These are phyloP conservation scores for Leptopilina syphax DNA, from an alignment of 2,888 invertebrate genomes.

Conservation along the genomic window DNA sequence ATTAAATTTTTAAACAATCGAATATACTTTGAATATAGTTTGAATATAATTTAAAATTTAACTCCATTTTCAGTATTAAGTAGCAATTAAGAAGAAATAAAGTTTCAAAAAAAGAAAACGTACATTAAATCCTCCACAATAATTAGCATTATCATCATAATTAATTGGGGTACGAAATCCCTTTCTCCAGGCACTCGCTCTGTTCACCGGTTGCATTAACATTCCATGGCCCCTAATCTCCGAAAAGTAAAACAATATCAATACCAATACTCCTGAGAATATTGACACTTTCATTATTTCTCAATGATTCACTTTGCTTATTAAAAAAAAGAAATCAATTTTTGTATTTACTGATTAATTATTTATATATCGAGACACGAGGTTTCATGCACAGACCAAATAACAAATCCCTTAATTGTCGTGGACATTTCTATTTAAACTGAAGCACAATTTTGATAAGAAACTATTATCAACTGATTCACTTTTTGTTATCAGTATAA, in stretches of 20 bases:
- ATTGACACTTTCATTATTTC: conserved; percentile 9
- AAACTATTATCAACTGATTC: conserved; percentile 32
- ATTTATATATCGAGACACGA: background rate
- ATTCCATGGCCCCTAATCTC: conserved; percentile 78
- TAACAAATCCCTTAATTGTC: background rate
- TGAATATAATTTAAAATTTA: too few relatives aligned
- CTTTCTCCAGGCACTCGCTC: conserved; percentile 79
- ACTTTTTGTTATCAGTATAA: background rate
- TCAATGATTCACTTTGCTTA: background rate
- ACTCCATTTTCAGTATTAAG: too few relatives aligned
- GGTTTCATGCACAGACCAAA: background rate
- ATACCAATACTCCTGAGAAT: background rate
- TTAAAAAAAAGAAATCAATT: background rate
- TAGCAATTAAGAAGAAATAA: background rate
- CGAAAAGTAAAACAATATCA: conserved; percentile 15
- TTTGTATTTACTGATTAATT: background rate
- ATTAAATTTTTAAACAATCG: too few relatives aligned
- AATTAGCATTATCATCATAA: conserved; percentile 79
- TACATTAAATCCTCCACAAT: conserved; percentile 79
- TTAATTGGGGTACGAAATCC: conserved; percentile 77
- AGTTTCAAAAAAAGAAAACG: conserved; percentile 50
- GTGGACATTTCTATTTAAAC: conserved; percentile 25
- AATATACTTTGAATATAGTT: too few relatives aligned
- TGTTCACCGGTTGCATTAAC: conserved; percentile 78
- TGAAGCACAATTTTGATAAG: conserved; percentile 17